Conservation (phyloP, 1,140 invertebrate genomes). For the Zaprionus ornatus region DNA sequence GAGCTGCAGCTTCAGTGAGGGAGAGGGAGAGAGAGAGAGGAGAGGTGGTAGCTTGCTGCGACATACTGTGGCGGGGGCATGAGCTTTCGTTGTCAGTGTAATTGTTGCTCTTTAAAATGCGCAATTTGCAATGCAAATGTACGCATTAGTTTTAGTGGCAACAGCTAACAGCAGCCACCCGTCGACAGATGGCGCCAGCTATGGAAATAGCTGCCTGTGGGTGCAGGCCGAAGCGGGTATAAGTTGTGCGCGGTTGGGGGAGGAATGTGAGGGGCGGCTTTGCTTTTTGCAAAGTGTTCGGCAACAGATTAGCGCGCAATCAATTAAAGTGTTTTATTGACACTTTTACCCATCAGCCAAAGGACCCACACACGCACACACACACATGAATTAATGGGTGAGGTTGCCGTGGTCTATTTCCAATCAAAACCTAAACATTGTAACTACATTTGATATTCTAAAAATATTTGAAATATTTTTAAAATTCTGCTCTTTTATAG, state of each 20-base stretch:
- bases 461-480: not conserved
- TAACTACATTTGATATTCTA: not conserved
- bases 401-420: not conserved
- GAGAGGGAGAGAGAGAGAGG: not conserved
- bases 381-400: not conserved
- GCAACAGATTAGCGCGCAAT: conserved; percentile 78
- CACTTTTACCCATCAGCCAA: conserved; percentile 53
- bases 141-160: conserved; percentile 70
- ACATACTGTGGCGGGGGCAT: not conserved
- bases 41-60: not conserved
- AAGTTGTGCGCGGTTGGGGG: not conserved
- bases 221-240: not conserved
- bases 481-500: no score
- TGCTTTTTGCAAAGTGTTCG: conserved; percentile 56
- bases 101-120: conserved; percentile 78
- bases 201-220: conserved; percentile 19
- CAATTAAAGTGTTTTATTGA: conserved; percentile 80
- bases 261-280: not conserved
- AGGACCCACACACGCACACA: conserved; percentile 13
- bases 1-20: not conserved
- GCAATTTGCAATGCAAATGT: conserved; percentile 82
- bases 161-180: conserved; percentile 31
- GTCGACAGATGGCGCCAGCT: conserved; percentile 47
- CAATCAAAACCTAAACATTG: not conserved
- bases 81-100: conserved; percentile 46